Percentiles rank a stretch among this genome's conserved stretches.
phyloP scores from a whole-genome alignment of 2,888 invertebrate genomes.

The Tenthredo notha region DNA sequence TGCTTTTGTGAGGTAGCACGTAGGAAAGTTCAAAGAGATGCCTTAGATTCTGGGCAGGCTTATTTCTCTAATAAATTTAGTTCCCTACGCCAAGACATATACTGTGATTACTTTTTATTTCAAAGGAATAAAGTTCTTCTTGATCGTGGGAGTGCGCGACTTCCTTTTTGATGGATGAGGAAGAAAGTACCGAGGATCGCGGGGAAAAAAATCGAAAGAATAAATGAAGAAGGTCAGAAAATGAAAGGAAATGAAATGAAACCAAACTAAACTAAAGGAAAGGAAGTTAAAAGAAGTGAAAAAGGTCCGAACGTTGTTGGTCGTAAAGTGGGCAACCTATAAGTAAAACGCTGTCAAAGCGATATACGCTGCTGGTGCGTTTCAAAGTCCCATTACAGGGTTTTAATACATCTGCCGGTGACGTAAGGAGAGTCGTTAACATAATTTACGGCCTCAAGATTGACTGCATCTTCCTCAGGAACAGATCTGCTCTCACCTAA shows the following conservation, averaged over 20 bases:
- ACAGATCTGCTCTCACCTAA: conserved; percentile 41
- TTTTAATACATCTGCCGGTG: conserved; percentile 49
- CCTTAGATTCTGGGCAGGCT: conserved; percentile 15
- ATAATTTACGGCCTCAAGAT: conserved; percentile 46
- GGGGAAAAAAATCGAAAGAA: neutral
- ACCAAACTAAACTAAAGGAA: neutral
- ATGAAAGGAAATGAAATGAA: neutral
- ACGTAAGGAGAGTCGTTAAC: conserved; percentile 48
- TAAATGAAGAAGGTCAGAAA: neutral
- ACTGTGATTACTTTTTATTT: conserved; percentile 39
- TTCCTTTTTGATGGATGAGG: neutral
- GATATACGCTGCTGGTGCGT: conserved; percentile 42
- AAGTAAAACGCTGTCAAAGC: conserved; percentile 52
- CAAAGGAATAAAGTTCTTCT: conserved; percentile 15
- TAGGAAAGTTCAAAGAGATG: conserved; percentile 47
- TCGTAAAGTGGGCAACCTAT: conserved; percentile 37
- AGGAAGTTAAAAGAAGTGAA: conserved; percentile 3
- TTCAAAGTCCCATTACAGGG: conserved; percentile 50
- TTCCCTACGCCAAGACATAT: neutral
- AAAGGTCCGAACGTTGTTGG: conserved; percentile 28
- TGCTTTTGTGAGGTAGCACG: conserved; percentile 43
- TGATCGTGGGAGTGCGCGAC: neutral
- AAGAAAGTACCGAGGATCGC: neutral
- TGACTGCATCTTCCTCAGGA: conserved; percentile 41
- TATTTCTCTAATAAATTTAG: conserved; percentile 36